Evolutionary conservation across 2,888 invertebrate genomes (phyloP).

Genomic region (Seladonia tumulorum): DNA sequence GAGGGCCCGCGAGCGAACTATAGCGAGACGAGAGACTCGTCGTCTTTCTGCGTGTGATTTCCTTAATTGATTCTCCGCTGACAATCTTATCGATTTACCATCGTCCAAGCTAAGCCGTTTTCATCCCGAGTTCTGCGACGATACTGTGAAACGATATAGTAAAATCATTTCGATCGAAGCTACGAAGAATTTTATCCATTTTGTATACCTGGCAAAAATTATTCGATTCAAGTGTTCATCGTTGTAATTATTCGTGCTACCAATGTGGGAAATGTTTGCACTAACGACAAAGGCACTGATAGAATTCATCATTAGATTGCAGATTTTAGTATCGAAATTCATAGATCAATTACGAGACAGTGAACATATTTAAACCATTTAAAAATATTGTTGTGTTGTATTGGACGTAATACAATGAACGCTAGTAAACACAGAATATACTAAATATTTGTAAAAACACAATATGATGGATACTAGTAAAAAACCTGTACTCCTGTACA

Average conservation of each 20-base stretch:
- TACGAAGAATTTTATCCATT: no score
- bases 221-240: no score
- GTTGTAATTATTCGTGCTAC: not conserved
- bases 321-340: no score
- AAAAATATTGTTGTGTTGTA: no score
- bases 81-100: conserved; percentile 53
- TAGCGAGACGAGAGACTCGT: not conserved
- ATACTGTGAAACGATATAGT: not conserved
- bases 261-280: not conserved
- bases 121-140: not conserved
- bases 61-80: conserved; percentile 51
- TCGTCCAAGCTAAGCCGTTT: not conserved
- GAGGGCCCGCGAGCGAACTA: not conserved
- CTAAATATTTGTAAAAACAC: no score
- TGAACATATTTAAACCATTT: no score
- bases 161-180: not conserved
- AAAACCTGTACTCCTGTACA: no score
- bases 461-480: no score
- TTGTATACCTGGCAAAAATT: no score
- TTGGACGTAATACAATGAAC: no score
- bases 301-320: not conserved
- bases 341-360: no score
- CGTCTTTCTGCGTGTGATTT: conserved; percentile 29
- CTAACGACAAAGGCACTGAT: not conserved
- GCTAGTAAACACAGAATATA: no score